phyloP scores from a whole-genome alignment of 2,113 vertebrate species.

The Gambusia affinis region DNA sequence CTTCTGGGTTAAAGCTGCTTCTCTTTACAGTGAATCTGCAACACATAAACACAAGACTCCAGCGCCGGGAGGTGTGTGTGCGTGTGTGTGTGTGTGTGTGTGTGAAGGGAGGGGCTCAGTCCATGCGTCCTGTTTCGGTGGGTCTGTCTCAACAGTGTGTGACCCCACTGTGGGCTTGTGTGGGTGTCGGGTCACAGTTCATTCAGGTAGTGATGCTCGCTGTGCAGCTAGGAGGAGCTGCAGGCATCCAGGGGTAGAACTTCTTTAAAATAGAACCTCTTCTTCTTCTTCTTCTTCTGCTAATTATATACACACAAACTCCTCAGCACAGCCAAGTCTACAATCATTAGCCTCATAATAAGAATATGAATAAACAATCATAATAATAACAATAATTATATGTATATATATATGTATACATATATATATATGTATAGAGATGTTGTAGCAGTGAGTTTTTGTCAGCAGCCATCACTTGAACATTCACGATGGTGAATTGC shows the following conservation, averaged over 20 bases:
- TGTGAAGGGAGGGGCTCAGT: background rate
- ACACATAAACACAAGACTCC: constrained; percentile 26
- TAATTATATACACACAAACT: constrained; percentile 81
- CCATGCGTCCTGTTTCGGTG: constrained; percentile 14
- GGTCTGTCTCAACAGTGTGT: constrained; percentile 5
- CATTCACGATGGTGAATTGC: constrained; percentile 84
- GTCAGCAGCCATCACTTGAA: constrained; percentile 87
- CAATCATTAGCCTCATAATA: constrained; percentile 82
- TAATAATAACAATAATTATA: constrained; percentile 64
- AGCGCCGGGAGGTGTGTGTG: background rate
- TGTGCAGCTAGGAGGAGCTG: constrained; percentile 27
- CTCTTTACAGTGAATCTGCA: constrained; percentile 3
- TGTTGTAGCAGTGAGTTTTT: constrained; percentile 67
- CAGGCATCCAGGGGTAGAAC: constrained; percentile 33
- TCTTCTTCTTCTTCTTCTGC: constrained; percentile 66
- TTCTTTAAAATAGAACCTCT: constrained; percentile 77
- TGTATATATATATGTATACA: constrained; percentile 35
- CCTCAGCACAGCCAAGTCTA: constrained; percentile 79
- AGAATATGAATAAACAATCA: constrained; percentile 78
- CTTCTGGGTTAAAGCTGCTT: constrained; percentile 6
- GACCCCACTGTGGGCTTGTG: constrained; percentile 7
- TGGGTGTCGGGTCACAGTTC: constrained; percentile 29
- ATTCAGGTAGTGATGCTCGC: constrained; percentile 56
- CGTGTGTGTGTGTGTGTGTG: background rate
- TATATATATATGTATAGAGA: constrained; percentile 53